phyloP scores from a whole-genome alignment of 2,888 invertebrate species.

The Mesorhabditis belari region DNA sequence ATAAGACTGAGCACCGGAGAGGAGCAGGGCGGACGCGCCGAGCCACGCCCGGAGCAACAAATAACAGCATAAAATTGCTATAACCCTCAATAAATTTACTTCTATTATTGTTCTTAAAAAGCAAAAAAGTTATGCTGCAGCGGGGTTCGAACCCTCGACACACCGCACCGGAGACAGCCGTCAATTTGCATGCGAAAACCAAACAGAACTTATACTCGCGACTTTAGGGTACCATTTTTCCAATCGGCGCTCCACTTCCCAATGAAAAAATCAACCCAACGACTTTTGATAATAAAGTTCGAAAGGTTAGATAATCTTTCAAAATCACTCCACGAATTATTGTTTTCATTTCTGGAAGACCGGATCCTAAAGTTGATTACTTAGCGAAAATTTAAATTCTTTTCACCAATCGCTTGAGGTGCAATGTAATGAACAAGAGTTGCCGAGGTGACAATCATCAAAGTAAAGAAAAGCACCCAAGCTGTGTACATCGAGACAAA shows the following conservation, averaged over 20 bases:
- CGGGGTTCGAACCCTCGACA: too few relatives aligned
- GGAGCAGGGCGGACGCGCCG: too few relatives aligned
- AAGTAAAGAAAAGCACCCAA: constrained; percentile 84
- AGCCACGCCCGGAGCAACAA: too few relatives aligned
- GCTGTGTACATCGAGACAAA: constrained; percentile 56
- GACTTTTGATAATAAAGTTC: constrained; percentile 86
- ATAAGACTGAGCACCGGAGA: too few relatives aligned
- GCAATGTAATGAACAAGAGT: constrained; percentile 93
- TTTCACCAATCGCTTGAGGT: constrained; percentile 85
- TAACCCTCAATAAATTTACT: too few relatives aligned
- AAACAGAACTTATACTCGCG: too few relatives aligned
- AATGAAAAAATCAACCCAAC: constrained; percentile 88
- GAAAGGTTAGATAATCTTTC: constrained; percentile 90
- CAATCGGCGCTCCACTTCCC: constrained; percentile 89
- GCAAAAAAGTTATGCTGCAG: too few relatives aligned
- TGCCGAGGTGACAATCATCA: constrained; percentile 84
- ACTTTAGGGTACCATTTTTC: constrained; percentile 72
- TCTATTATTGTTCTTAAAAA: too few relatives aligned
- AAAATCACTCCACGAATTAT: constrained; percentile 86
- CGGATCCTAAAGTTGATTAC: constrained; percentile 16
- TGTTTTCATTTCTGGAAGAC: constrained; percentile 66
- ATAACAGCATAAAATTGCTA: too few relatives aligned
- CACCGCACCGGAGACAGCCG: too few relatives aligned
- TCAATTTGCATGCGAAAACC: too few relatives aligned
- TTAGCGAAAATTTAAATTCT: neutral